phyloP scores from a whole-genome alignment of 2,113 vertebrate species.

The Nerophis lumbriciformis region DNA sequence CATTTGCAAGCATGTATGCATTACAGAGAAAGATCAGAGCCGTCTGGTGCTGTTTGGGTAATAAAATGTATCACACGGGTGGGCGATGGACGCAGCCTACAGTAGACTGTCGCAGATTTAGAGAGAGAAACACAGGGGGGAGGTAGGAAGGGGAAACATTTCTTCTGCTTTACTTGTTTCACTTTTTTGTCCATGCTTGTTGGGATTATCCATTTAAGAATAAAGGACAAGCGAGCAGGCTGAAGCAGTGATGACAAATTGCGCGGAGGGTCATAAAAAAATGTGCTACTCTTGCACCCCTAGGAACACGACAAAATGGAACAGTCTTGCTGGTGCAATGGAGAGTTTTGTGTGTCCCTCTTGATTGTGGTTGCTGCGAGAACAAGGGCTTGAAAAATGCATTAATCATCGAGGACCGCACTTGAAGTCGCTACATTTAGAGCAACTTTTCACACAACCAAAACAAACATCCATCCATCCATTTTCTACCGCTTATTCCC shows the following conservation, averaged over 20 bases:
- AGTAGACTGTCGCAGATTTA: constrained; percentile 23
- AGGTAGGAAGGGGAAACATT: constrained; percentile 19
- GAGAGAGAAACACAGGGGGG: constrained; percentile 13
- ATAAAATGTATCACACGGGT: constrained; percentile 42
- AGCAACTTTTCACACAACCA: constrained; percentile 37
- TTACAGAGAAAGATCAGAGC: constrained; percentile 19
- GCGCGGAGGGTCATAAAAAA: background rate
- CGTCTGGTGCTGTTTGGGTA: constrained; percentile 38
- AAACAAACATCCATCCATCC: too few relatives aligned
- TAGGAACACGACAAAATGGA: constrained; percentile 28
- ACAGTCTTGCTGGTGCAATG: constrained; percentile 15
- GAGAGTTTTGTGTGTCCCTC: constrained; percentile 31
- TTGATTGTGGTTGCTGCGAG: constrained; percentile 34
- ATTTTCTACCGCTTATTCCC: too few relatives aligned
- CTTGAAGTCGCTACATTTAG: constrained; percentile 22
- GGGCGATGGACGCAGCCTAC: constrained; percentile 36
- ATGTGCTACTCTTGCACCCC: constrained; percentile 3
- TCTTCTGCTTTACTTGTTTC: constrained; percentile 9
- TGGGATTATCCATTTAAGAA: constrained; percentile 11
- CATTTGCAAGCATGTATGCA: constrained; percentile 38
- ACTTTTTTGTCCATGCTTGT: constrained; percentile 5
- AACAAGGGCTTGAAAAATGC: constrained; percentile 28
- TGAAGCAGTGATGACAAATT: constrained; percentile 5
- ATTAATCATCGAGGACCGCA: constrained; percentile 51
- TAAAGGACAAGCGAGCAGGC: constrained; percentile 1